Evolutionary conservation across 2,113 vertebrate species (phyloP).

Genomic region (Rhombomys opimus): DNA sequence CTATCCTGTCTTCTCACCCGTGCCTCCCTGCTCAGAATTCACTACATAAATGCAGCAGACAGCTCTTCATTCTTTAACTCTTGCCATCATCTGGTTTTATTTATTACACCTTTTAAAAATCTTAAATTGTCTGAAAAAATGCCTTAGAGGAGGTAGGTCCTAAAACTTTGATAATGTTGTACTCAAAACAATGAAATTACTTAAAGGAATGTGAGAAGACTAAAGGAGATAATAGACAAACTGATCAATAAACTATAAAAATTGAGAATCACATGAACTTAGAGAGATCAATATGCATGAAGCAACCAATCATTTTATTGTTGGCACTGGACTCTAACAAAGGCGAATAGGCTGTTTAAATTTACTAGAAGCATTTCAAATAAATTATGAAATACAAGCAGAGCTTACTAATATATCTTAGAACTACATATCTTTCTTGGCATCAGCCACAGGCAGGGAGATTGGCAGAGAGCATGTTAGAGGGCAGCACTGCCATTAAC

Average conservation of each 20-base stretch:
- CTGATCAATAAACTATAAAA: constrained; percentile 65
- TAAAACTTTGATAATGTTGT: neutral
- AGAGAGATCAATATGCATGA: neutral
- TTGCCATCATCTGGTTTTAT: neutral
- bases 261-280: constrained; percentile 53
- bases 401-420: neutral
- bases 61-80: neutral
- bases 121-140: neutral
- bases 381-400: constrained; percentile 11
- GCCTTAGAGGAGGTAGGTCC: neutral
- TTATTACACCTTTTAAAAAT: constrained; percentile 37
- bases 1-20: neutral
- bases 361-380: constrained; percentile 61
- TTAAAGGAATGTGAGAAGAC: constrained; percentile 39
- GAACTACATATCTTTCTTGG: constrained; percentile 33
- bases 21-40: neutral
- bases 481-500: constrained; percentile 6
- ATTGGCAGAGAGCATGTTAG: neutral
- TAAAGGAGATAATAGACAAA: constrained; percentile 31
- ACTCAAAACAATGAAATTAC: constrained; percentile 18
- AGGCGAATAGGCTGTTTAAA: constrained; percentile 37
- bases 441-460: neutral
- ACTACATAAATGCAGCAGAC: neutral
- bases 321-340: constrained; percentile 31
- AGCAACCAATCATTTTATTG: constrained; percentile 47